Percentiles rank a stretch among this genome's conserved stretches.
These are phyloP conservation scores for Hipposideros armiger DNA, from an alignment of 2,113 vertebrate species.

Conservation along the genomic window DNA sequence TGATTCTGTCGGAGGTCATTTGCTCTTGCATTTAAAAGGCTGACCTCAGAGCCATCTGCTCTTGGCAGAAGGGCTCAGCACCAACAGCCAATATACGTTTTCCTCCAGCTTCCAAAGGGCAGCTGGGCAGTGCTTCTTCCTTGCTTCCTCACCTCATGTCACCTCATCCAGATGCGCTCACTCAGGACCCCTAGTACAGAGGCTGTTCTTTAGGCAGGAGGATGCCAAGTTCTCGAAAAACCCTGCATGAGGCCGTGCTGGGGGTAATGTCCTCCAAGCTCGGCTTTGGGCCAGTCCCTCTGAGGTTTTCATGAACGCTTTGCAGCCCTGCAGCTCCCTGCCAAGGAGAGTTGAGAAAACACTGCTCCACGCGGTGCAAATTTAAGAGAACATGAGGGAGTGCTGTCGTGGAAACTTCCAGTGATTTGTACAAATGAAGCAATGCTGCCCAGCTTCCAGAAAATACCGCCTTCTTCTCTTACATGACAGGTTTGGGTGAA, in stretches of 20 bases:
- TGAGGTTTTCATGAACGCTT: neutral
- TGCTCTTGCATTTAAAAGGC: slow-evolving; percentile 16
- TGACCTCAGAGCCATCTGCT: slow-evolving; percentile 14
- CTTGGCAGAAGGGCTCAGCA: neutral
- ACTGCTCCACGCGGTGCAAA: accelerated
- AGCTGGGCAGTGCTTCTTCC: accelerated
- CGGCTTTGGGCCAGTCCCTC: neutral
- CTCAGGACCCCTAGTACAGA: neutral
- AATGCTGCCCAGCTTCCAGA: neutral
- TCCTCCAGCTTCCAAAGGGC: neutral
- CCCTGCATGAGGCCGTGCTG: accelerated
- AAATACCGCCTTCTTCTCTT: neutral
- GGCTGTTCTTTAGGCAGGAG: neutral
- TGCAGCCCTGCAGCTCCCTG: neutral
- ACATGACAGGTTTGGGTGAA: neutral
- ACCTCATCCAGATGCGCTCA: neutral
- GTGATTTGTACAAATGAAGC: neutral
- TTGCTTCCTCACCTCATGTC: slow-evolving; percentile 13
- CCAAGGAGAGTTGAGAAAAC: neutral
- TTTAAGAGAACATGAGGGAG: neutral
- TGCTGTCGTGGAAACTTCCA: neutral
- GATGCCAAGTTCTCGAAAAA: neutral
- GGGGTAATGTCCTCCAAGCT: neutral
- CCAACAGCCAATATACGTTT: neutral
- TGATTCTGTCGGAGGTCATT: neutral